Base-by-base conservation (phyloP, 2,797 vertebrate species). In the Picus viridis region DNA sequence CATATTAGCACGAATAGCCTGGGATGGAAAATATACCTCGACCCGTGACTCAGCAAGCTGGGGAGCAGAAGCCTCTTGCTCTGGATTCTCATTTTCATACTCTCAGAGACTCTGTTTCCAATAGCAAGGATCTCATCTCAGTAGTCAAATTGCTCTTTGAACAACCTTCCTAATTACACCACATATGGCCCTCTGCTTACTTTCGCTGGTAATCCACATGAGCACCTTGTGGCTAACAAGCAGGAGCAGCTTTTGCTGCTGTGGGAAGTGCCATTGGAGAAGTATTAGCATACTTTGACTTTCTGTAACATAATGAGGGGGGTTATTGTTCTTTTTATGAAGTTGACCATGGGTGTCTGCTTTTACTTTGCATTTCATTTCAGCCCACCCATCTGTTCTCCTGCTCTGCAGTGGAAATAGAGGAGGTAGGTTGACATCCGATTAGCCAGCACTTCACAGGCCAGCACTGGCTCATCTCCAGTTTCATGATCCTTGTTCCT, bases 381-480 rank as follows among this genome's bases (percentile, higher is more conserved):
- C 87, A 87, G 29, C 53, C 68, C 82, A 90, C 68, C 56, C 71
- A 84, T 89, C 91, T 95, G 87, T 65, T 93, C 79, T 76, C 27
- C 36, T 81, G 78, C 56, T 79, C 68, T 62, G 36, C 2, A 2
- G 34, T 91, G 51, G 61, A 94, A 91, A 70, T 58, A 82, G 84
- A 73, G 22, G 58, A 82, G 85, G 10, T 68, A 82, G 62, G 54
- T 59, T 89, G 83, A 16, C 41, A 65, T 43, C 49, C 67, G 84
- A 72, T 41, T 41, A 92, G 32, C 82, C 61, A 76, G 49, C 4
- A 4, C 64, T 91, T 86, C 62, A n/a, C 49, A 61, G 58, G 57
- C 2, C 58, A 76, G n/a, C 30, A 34, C 32, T 91, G 76, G 57
- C 64, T 86, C 23, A 62, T 67, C 41, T 86, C 80, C 80, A 82